phyloP scores from a whole-genome alignment of 2,888 invertebrate genomes.

The Stramonita haemastoma region DNA sequence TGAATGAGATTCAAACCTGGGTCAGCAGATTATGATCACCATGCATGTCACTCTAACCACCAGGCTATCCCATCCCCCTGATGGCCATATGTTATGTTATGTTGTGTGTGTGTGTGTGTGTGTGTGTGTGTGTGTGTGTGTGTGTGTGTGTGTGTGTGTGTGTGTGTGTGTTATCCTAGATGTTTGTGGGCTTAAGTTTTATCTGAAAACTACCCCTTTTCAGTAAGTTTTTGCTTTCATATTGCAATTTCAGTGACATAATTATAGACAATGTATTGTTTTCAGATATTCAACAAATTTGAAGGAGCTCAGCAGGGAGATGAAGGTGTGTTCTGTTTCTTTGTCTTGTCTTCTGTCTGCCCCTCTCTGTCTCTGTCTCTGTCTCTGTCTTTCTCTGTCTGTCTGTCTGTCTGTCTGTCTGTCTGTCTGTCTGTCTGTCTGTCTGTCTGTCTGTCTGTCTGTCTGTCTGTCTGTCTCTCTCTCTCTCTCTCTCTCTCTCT shows the following conservation, averaged over 20 bases:
- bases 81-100: too few species aligned
- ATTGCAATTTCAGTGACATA: background rate
- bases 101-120: background rate
- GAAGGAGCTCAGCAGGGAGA: slow-evolving; percentile 63
- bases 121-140: background rate
- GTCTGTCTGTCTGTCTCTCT: background rate
- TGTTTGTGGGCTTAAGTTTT: background rate
- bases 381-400: background rate
- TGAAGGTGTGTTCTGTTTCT: slow-evolving; percentile 30
- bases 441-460: background rate
- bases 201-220: background rate
- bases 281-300: slow-evolving; percentile 66
- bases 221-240: background rate
- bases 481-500: background rate
- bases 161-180: background rate
- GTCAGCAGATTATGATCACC: too few species aligned
- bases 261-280: slow-evolving; percentile 33
- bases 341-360: background rate
- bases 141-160: background rate
- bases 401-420: background rate
- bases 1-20: too few species aligned
- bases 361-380: background rate
- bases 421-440: background rate
- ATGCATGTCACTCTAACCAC: too few species aligned
- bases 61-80: too few species aligned